Evolutionary conservation across 37 sponge, comb jelly and placozoan genomes (phyloP).

Genomic region (Eunapius fragilis): DNA sequence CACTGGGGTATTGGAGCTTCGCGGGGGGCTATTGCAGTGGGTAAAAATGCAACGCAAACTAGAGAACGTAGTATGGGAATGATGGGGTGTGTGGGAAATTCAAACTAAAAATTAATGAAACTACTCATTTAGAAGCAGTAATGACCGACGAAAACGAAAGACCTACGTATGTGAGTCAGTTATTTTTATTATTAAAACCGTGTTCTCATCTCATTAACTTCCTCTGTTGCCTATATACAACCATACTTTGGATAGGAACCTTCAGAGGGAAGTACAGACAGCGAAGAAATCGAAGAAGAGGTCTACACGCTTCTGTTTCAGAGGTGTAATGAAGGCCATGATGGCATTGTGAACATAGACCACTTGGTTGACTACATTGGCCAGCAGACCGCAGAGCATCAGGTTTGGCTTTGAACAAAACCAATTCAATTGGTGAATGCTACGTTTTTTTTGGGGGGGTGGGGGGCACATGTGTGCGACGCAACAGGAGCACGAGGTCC

Average conservation of each 20-base stretch:
- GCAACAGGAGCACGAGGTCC: conserved; percentile 15
- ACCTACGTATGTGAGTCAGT: not conserved
- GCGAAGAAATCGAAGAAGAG: not conserved
- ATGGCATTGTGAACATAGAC: conserved; percentile 41
- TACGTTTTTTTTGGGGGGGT: too few species aligned
- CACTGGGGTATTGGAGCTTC: not conserved
- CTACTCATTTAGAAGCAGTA: not conserved
- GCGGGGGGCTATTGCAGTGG: too few species aligned
- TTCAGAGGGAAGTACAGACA: not conserved
- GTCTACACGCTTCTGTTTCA: conserved; percentile 29
- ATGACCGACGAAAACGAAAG: not conserved
- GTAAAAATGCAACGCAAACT: too few species aligned
- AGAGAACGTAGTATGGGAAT: not conserved
- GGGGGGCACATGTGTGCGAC: too few species aligned
- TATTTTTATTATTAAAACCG: not conserved
- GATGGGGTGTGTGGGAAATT: not conserved
- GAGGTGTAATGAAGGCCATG: conserved; percentile 32
- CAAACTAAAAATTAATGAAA: not conserved
- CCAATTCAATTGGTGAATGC: not conserved
- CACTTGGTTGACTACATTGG: conserved; percentile 34
- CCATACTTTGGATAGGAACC: not conserved
- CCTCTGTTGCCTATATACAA: not conserved
- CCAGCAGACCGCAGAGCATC: not conserved
- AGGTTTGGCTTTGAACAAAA: not conserved
- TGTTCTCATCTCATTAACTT: not conserved